Conservation (phyloP, 2,888 invertebrate genomes). For the Cosmia pyralina region DNA sequence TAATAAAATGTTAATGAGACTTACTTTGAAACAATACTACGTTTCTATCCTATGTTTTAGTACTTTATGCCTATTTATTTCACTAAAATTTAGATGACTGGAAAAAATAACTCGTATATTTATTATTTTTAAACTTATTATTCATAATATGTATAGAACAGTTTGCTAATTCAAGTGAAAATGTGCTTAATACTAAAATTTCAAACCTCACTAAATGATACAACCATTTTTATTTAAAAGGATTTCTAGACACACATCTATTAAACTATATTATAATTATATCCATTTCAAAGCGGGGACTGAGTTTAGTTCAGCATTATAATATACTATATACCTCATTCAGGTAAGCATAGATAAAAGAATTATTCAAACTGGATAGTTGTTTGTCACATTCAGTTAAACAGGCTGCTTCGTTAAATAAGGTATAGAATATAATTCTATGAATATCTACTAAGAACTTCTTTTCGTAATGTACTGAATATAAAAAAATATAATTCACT, state of each 20-base stretch:
- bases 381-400: conserved; percentile 11
- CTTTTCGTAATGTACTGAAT: conserved; percentile 77
- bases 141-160: conserved; percentile 63
- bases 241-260: conserved; percentile 82
- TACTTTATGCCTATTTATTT: conserved; percentile 78
- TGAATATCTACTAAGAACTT: conserved; percentile 70
- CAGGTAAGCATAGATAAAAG: conserved; percentile 15
- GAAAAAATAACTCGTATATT: conserved; percentile 72
- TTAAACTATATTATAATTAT: conserved; percentile 74
- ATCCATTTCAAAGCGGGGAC: conserved; percentile 78
- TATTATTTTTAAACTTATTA: conserved; percentile 68
- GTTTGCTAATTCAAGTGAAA: conserved; percentile 69
- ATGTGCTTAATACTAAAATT: conserved; percentile 78
- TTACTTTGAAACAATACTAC: conserved; percentile 84
- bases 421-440: conserved; percentile 66
- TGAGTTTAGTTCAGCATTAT: conserved; percentile 74
- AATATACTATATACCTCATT: conserved; percentile 68
- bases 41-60: conserved; percentile 80
- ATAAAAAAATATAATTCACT: conserved; percentile 89
- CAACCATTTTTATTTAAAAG: conserved; percentile 79
- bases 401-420: conserved; percentile 38
- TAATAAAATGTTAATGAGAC: conserved; percentile 82
- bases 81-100: conserved; percentile 76
- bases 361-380: conserved; percentile 14
- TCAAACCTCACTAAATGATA: conserved; percentile 77